Percentiles rank a stretch among this genome's conserved stretches.
Evolutionary conservation across 2,797 vertebrate genomes (phyloP).

Genomic region (Gadopsis bispinosus): DNA sequence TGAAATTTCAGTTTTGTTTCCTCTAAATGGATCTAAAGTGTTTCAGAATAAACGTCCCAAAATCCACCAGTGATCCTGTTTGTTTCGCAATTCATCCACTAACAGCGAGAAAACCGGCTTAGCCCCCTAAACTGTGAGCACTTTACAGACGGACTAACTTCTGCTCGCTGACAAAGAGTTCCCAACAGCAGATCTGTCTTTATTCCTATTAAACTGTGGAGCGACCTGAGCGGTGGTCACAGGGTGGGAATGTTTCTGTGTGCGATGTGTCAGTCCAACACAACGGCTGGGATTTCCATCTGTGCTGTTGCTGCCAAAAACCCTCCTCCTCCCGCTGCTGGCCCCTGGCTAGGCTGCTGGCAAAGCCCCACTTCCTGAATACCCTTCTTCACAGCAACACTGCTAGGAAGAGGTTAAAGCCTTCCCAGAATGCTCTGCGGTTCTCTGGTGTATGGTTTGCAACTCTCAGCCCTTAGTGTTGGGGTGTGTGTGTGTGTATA

Average conservation of each 20-base stretch:
- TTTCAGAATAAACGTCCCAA: constrained; percentile 22
- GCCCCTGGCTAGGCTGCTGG: constrained; percentile 58
- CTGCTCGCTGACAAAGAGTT: constrained; percentile 11
- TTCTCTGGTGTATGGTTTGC: constrained; percentile 27
- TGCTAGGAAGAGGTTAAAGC: constrained; percentile 66
- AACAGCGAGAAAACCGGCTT: constrained; percentile 2
- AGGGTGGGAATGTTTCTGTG: constrained; percentile 44
- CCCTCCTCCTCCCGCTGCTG: constrained; percentile 31
- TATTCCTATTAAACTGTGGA: constrained; percentile 22
- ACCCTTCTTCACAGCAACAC: constrained; percentile 66
- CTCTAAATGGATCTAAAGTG: neutral
- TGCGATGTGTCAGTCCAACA: constrained; percentile 39
- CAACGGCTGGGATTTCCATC: constrained; percentile 68
- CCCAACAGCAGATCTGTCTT: constrained; percentile 15
- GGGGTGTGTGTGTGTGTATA: constrained; percentile 33
- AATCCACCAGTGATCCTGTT: neutral
- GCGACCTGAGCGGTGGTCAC: constrained; percentile 30
- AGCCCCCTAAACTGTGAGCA: constrained; percentile 4
- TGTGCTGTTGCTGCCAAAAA: constrained; percentile 46
- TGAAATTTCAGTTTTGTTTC: neutral
- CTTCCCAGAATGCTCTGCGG: constrained; percentile 65
- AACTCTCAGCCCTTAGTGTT: neutral
- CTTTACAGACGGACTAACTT: neutral
- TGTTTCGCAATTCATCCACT: neutral
- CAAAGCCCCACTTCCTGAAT: constrained; percentile 71